These are phyloP conservation scores for Thecophora atra DNA, from an alignment of 2,888 invertebrate species.

Conservation along the genomic window DNA sequence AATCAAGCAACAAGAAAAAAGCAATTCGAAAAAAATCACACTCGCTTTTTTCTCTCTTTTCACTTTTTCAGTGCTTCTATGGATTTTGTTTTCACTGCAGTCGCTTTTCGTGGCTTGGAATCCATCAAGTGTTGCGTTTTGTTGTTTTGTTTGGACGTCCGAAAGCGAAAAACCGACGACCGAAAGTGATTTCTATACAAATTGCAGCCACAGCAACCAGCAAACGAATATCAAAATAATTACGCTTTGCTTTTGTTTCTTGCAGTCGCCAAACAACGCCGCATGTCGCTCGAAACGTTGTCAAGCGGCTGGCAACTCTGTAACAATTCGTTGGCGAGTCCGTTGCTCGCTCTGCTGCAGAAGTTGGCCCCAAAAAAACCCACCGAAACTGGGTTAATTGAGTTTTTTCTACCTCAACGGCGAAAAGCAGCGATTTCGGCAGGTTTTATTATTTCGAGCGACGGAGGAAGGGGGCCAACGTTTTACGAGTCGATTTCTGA, in stretches of 20 bases:
- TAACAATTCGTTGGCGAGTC: not conserved
- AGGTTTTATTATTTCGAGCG: not conserved
- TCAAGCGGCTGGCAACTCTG: not conserved
- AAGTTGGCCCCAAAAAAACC: not conserved
- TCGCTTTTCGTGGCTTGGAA: not conserved
- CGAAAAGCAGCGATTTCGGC: too few relatives aligned
- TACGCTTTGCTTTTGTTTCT: not conserved
- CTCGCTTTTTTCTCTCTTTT: not conserved
- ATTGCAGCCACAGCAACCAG: not conserved
- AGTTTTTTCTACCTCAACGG: not conserved
- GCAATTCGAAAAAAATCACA: too few relatives aligned
- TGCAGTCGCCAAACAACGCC: not conserved
- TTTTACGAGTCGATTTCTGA: too few relatives aligned
- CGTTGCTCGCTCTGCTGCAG: not conserved
- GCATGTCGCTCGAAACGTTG: not conserved
- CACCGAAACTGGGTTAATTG: not conserved
- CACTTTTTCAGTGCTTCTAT: not conserved
- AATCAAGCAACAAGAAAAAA: too few relatives aligned
- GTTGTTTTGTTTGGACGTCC: not conserved
- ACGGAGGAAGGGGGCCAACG: too few relatives aligned
- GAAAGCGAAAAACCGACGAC: not conserved
- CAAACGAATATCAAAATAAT: not conserved
- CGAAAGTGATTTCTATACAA: not conserved
- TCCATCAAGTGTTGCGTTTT: not conserved
- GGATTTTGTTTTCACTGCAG: not conserved